A percentile compares a stretch with the other conserved stretches of the same genome.
Evolutionary conservation across 2,888 invertebrate genomes (phyloP).

Genomic region (Brenthis ino): DNA sequence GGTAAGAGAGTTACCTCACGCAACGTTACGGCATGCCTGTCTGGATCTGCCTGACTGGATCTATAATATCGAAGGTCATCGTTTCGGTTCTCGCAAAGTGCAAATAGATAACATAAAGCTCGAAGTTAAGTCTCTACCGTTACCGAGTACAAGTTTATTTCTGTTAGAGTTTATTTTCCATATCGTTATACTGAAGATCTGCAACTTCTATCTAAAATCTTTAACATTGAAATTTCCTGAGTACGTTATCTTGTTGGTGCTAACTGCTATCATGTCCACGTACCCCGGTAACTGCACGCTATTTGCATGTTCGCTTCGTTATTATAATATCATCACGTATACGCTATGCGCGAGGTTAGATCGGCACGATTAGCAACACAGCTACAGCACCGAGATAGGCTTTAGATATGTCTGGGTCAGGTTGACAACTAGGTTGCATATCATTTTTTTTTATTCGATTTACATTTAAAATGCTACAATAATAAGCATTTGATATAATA

Average conservation of each 20-base stretch:
- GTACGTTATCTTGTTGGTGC: constrained; percentile 34
- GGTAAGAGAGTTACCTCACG: no score
- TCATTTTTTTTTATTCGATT: background rate
- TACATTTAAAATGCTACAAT: no score
- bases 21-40: no score
- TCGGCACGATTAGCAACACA: constrained; percentile 40
- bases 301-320: constrained; percentile 37
- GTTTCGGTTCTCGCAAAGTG: no score
- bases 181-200: constrained; percentile 1
- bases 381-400: constrained; percentile 26
- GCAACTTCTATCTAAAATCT: constrained; percentile 29
- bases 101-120: no score
- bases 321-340: constrained; percentile 43
- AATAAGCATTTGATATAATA: no score
- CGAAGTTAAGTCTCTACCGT: no score
- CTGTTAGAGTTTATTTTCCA: constrained; percentile 9
- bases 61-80: no score
- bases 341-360: constrained; percentile 45
- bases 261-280: constrained; percentile 39
- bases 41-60: no score
- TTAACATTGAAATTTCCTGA: constrained; percentile 34
- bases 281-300: constrained; percentile 34
- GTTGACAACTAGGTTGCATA: constrained; percentile 24
- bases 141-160: constrained; percentile 5
- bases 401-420: constrained; percentile 26